Evolutionary conservation across 2,888 invertebrate species (phyloP).

Genomic region (Pseudococcus viburni): DNA sequence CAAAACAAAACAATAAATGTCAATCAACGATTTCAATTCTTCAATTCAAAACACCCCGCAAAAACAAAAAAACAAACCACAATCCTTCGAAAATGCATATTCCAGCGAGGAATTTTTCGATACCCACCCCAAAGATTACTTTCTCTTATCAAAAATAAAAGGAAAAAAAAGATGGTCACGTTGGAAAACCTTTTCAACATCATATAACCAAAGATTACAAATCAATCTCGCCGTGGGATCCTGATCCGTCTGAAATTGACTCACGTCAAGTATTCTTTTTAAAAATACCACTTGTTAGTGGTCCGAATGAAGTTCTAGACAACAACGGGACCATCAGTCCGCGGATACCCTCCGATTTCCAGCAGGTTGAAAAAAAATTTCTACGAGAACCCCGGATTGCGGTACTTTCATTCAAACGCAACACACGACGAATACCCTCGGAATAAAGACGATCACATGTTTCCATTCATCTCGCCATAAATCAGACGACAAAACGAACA

Average conservation of each 20-base stretch:
- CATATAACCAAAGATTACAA: no score
- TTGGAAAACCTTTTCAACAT: no score
- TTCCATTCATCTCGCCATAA: constrained; percentile 35
- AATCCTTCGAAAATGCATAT: no score
- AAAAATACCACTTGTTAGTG: background rate
- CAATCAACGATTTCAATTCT: no score
- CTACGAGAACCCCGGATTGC: background rate
- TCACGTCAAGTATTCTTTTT: background rate
- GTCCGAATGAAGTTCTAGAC: constrained; percentile 6
- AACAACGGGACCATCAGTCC: background rate
- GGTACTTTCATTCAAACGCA: constrained; percentile 31
- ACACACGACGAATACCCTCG: background rate
- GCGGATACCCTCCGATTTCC: background rate
- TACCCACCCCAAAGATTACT: no score
- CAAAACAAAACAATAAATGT: no score
- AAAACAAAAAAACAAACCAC: no score
- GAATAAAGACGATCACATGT: constrained; percentile 18
- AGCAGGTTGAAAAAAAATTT: constrained; percentile 41
- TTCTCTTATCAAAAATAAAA: no score
- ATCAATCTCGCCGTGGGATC: no score
- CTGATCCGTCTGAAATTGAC: background rate
- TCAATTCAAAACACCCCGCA: no score
- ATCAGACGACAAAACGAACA: constrained; percentile 20
- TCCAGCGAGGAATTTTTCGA: no score
- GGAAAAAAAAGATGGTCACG: no score